A percentile compares a stretch with the other conserved stretches of the same genome.
These are phyloP conservation scores for Heterodera schachtii DNA, from an alignment of 1,140 invertebrate species.

Conservation along the genomic window DNA sequence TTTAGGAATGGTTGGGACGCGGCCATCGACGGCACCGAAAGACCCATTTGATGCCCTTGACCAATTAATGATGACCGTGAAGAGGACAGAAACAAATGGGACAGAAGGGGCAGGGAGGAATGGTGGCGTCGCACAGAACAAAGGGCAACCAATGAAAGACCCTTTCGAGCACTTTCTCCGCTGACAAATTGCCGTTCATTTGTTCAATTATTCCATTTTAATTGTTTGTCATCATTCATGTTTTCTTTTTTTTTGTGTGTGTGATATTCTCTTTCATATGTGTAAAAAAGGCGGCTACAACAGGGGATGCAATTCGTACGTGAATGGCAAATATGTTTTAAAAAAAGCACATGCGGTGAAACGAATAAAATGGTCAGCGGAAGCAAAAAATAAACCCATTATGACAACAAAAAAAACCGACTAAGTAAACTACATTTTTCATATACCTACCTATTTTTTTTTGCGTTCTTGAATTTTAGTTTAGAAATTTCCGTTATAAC, in stretches of 20 bases:
- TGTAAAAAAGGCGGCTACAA: not conserved
- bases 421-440: not conserved
- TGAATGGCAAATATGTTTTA: too few relatives aligned
- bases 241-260: not conserved
- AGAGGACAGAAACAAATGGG: not conserved
- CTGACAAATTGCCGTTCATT: not conserved
- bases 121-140: too few relatives aligned
- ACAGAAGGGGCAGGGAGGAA: too few relatives aligned
- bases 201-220: not conserved
- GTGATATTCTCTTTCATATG: not conserved
- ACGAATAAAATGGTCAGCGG: too few relatives aligned
- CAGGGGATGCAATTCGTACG: too few relatives aligned
- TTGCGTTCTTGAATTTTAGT: too few relatives aligned
- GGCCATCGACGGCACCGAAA: not conserved
- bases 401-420: not conserved
- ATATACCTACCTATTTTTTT: too few relatives aligned
- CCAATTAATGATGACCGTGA: not conserved
- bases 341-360: too few relatives aligned
- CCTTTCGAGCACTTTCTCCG: not conserved
- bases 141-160: not conserved
- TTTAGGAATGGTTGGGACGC: not conserved
- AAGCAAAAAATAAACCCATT: too few relatives aligned
- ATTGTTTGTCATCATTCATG: not conserved
- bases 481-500: too few relatives aligned
- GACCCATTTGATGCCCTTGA: conserved; percentile 13